Base-by-base conservation (phyloP, 1,140 invertebrate genomes). In the Philotrypesis tridentata region DNA sequence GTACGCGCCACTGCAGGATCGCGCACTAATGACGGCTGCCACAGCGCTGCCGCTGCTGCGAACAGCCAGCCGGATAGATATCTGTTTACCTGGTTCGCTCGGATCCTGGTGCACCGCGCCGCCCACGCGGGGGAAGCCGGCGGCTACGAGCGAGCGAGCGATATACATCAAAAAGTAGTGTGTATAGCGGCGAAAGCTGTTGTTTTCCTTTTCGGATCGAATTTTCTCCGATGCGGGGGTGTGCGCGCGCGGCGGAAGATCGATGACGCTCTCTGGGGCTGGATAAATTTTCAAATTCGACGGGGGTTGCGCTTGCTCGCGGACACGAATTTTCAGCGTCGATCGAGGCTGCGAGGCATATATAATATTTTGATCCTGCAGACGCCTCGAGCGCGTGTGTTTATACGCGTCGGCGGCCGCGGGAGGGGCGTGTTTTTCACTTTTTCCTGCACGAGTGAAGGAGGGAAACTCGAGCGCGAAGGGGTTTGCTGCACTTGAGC, bases 381-480 rank as follows among this genome's bases (percentile, higher is more conserved):
- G 9, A 37, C 9, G 33, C 33, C 33, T 37, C 9, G 33, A 37
- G 33, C 33, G 33, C n/a, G n/a, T n/a, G n/a, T n/a, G n/a, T n/a
- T 55, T 55, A 55, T 17, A 55, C n/a, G n/a, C n/a, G n/a, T n/a
- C n/a, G n/a, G n/a, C n/a, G n/a, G n/a, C 3, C 27, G 6, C 9
- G 23, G 43, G 31, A 40, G 31, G n/a, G 65, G 48, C 63, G 82
- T 85, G 73, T 33, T n/a, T n/a, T n/a, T n/a, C n/a, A n/a, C n/a
- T n/a, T n/a, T n/a, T n/a, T n/a, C n/a, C n/a, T n/a, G n/a, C n/a
- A n/a, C n/a, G n/a, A n/a, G n/a, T n/a, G n/a, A 37, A 5, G 31
- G 11, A 77, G 68, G 63, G 73, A 25, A 87, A 84, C 84, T 82
- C 85, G 83, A 85, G n/a, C 2, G 23, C 82, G 67, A 70, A 78